A percentile compares a stretch with the other conserved stretches of the same genome.
These are phyloP conservation scores for Rhodophaea formosa DNA, from an alignment of 2,888 invertebrate genomes.

Conservation along the genomic window DNA sequence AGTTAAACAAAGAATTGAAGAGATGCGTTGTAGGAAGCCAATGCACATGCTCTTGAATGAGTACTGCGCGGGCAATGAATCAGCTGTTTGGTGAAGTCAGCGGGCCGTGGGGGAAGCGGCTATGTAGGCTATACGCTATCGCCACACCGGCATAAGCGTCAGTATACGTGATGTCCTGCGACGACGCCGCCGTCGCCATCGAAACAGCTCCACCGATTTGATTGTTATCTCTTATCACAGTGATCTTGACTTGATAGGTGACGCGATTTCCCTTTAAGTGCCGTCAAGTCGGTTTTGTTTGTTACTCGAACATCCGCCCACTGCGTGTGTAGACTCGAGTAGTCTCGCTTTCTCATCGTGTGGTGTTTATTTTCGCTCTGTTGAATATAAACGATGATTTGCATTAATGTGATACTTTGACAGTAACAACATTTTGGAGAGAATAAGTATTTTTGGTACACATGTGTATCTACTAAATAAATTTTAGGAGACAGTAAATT, in stretches of 20 bases:
- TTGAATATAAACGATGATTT: slow-evolving; percentile 18
- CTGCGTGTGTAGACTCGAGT: not conserved
- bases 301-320: slow-evolving; percentile 4
- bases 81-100: slow-evolving; percentile 58
- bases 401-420: slow-evolving; percentile 32
- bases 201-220: slow-evolving; percentile 31
- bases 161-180: slow-evolving; percentile 58
- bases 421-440: slow-evolving; percentile 36
- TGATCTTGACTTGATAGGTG: slow-evolving; percentile 42
- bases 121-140: slow-evolving; percentile 40
- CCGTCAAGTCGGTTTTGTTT: slow-evolving; percentile 23
- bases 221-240: slow-evolving; percentile 44
- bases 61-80: slow-evolving; percentile 44
- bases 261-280: slow-evolving; percentile 33
- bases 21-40: not conserved
- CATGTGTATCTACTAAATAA: not conserved
- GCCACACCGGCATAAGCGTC: slow-evolving; percentile 49
- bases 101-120: slow-evolving; percentile 49
- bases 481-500: not conserved
- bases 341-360: slow-evolving; percentile 6
- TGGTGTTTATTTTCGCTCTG: slow-evolving; percentile 16
- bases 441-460: not conserved
- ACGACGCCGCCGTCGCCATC: slow-evolving; percentile 33
- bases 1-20: too few species aligned
- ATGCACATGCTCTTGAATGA: slow-evolving; percentile 20